A percentile compares a stretch with the other conserved stretches of the same genome.
phyloP scores from a whole-genome alignment of 2,888 invertebrate genomes.

The Eurois occulta region DNA sequence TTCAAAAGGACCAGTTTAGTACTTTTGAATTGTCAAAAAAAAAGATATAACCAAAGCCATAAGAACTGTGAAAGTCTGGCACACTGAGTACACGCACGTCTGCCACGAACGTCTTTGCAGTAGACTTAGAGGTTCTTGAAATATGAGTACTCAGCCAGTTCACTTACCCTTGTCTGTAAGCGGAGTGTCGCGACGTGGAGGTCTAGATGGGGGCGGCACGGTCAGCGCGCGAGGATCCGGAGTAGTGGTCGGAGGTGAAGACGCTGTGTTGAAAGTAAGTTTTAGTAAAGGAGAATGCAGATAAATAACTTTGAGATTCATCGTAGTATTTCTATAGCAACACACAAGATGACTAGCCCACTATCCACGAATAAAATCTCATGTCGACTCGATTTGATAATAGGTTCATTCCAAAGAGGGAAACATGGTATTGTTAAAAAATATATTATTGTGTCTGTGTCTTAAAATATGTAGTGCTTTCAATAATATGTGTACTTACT shows the following conservation, averaged over 20 bases:
- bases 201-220: conserved; percentile 84
- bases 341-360: not conserved
- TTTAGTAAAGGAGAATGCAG: not conserved
- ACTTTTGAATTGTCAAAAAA: not conserved
- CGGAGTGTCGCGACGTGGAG: conserved; percentile 86
- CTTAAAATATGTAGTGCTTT: not conserved
- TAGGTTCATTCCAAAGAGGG: not conserved
- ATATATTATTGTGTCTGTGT: no score
- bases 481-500: conserved; percentile 91
- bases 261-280: conserved; percentile 88
- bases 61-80: not conserved
- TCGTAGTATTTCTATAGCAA: not conserved
- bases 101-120: not conserved
- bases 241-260: conserved; percentile 95
- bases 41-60: no score
- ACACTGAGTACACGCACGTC: not conserved
- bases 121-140: not conserved
- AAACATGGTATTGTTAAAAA: no score
- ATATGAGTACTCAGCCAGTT: not conserved
- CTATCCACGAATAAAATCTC: not conserved
- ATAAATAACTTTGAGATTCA: not conserved
- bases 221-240: conserved; percentile 93
- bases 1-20: not conserved
- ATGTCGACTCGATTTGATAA: not conserved
- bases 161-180: conserved; percentile 85